Percentiles rank a stretch among this genome's conserved stretches.
Evolutionary conservation across 2,888 invertebrate species (phyloP).

Genomic region (Athrips mouffetella): DNA sequence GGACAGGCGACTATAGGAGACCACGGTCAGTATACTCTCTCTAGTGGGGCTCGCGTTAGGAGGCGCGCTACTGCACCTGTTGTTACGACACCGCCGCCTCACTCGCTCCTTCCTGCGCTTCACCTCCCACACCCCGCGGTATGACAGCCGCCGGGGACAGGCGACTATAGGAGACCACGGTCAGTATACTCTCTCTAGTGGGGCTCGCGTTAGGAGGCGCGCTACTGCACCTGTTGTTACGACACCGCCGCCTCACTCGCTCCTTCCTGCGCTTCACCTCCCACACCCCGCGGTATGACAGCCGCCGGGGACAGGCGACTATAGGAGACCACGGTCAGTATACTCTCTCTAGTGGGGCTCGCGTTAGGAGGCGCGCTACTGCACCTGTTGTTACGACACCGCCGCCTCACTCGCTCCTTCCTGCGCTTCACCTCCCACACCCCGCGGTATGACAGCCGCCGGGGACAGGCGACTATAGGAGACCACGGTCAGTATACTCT

Average conservation of each 20-base stretch:
- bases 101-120: constrained; percentile 85
- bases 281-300: constrained; percentile 74
- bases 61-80: no score
- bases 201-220: no score
- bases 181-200: constrained; percentile 44
- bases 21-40: constrained; percentile 65
- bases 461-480: constrained; percentile 88
- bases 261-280: constrained; percentile 87
- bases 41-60: no score
- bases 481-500: constrained; percentile 81
- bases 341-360: no score
- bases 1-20: constrained; percentile 87
- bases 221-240: constrained; percentile 74
- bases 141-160: constrained; percentile 86
- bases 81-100: constrained; percentile 53
- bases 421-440: constrained; percentile 82
- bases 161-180: constrained; percentile 85
- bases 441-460: constrained; percentile 84
- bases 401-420: constrained; percentile 84
- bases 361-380: no score
- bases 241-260: constrained; percentile 78
- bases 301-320: constrained; percentile 86
- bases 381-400: constrained; percentile 80
- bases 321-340: constrained; percentile 83
- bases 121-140: constrained; percentile 75